Percentiles rank a stretch among this genome's conserved stretches.
phyloP scores from a whole-genome alignment of 2,797 vertebrate species.

The Pteronotus mesoamericanus region DNA sequence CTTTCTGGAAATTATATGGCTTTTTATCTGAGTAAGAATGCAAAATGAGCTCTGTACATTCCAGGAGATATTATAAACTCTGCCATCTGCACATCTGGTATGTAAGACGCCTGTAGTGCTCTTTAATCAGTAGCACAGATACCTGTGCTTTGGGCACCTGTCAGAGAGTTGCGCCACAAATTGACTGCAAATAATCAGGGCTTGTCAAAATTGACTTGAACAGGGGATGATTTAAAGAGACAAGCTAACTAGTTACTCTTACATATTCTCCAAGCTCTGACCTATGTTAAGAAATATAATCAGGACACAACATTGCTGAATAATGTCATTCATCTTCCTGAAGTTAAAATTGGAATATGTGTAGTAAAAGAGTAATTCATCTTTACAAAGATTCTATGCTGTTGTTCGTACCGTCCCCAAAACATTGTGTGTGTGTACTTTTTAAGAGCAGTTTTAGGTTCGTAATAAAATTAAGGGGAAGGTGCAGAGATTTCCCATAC shows the following conservation, averaged over 20 bases:
- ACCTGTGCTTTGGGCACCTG: constrained; percentile 20
- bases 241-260: neutral
- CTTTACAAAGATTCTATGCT: neutral
- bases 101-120: neutral
- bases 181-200: constrained; percentile 38
- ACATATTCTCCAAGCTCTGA: neutral
- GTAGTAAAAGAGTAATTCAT: neutral
- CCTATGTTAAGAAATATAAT: constrained; percentile 33
- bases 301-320: neutral
- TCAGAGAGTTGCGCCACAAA: constrained; percentile 36
- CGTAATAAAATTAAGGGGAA: neutral
- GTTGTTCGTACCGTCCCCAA: neutral
- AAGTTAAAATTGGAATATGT: constrained; percentile 22
- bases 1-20: constrained; percentile 35
- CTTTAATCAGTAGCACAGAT: constrained; percentile 48
- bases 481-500: neutral
- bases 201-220: constrained; percentile 50
- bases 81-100: constrained; percentile 49
- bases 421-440: too few species aligned
- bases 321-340: neutral
- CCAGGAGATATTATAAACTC: constrained; percentile 46
- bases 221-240: constrained; percentile 35
- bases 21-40: constrained; percentile 1
- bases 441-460: neutral
- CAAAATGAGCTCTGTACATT: constrained; percentile 32